Percentiles rank a stretch among this genome's conserved stretches.
phyloP scores from a whole-genome alignment of 1,140 invertebrate genomes.

The Sitobion miscanthi region DNA sequence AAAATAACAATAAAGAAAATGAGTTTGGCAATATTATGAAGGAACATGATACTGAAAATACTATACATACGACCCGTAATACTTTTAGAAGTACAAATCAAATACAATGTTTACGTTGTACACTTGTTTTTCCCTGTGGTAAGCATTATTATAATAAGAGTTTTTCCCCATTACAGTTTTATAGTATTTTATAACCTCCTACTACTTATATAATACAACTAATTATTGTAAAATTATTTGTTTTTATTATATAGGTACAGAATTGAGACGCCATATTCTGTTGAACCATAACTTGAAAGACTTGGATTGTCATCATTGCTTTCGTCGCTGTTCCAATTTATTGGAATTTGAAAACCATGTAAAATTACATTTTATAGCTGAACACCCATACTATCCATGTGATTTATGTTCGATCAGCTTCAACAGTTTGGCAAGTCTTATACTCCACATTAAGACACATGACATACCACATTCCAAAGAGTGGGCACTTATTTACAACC shows the following conservation, averaged over 20 bases:
- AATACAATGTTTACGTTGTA: conserved; percentile 50
- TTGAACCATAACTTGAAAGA: conserved; percentile 51
- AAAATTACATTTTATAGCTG: conserved; percentile 19
- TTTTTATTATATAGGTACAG: conserved; percentile 41
- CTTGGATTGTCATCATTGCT: conserved; percentile 52
- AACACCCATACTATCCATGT: not conserved
- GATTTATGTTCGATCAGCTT: conserved; percentile 24
- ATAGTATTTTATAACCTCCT: not conserved
- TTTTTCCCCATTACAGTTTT: not conserved
- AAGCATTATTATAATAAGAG: not conserved
- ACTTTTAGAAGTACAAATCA: conserved; percentile 19
- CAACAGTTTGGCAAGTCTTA: conserved; percentile 15
- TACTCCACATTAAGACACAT: conserved; percentile 42
- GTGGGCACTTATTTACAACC: conserved; percentile 31
- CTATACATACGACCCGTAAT: not conserved
- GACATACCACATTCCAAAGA: not conserved
- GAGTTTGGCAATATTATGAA: not conserved
- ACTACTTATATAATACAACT: not conserved
- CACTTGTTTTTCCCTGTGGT: conserved; percentile 25
- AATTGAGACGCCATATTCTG: conserved; percentile 37
- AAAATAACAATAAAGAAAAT: conserved; percentile 35
- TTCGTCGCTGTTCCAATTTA: conserved; percentile 44
- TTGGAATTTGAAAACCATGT: conserved; percentile 54
- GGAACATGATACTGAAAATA: not conserved
- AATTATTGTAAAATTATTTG: not conserved